Evolutionary conservation across 2,888 invertebrate genomes (phyloP), one percentile per base, ranked within the genome.

Genomic region (Embidobia sp.): DNA sequence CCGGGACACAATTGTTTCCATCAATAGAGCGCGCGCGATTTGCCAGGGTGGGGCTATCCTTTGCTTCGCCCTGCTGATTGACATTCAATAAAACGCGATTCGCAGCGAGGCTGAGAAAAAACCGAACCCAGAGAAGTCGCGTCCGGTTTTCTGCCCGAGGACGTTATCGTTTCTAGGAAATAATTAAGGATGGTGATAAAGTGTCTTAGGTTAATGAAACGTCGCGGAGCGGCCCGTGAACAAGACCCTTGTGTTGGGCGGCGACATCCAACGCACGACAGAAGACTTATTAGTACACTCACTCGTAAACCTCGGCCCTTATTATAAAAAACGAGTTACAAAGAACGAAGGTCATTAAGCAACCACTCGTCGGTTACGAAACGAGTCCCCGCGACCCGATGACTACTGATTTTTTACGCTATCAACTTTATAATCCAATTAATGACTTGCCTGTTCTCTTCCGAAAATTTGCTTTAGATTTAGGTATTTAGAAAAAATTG

Each of bases 221-320:
- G 80, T 82, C 81, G 80, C 80, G 80, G 79, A 79, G 78, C 53
- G 55, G 72, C 49, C 61, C 77, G 77, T 79, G 78, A 82, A 82
- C 73, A 79, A 61, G 69, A 55, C 80, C 82, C 80, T 83, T 82
- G 82, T 80, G 46, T 69, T 77, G 72, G 64, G 79, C 84, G 82
- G 83, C 85, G 85, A 83, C 85, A 83, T 85, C 81, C 79, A 81
- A 85, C 77, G 80, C 79, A 72, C 80, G 79, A 55, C 77, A 73
- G 83, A 84, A 82, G 81, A 84, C 81, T 84, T 84, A 85, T 85
- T 84, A 82, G 81, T 80, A 72, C 77, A 79, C 80, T 79, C 80
- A 80, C 80, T 81, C 81, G 78, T 78, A 79, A 79, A 77, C 66
- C 78, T 49, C 72, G 55, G 63, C 48, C 76, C 64, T 73, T 79